Conservation (phyloP, 2,113 vertebrate species). For the Origma solitaria region DNA sequence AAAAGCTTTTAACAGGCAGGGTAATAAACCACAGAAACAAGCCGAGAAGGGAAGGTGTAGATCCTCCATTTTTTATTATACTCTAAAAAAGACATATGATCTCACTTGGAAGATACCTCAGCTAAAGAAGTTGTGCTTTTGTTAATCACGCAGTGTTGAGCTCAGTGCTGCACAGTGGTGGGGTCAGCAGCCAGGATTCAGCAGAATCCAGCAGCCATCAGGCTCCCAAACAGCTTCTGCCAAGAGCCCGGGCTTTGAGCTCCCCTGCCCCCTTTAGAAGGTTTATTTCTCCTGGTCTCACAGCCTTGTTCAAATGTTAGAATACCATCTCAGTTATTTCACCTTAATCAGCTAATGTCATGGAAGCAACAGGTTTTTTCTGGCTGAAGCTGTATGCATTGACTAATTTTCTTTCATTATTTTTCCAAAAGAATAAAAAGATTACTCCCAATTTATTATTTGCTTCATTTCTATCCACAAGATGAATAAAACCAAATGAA, state of each 20-base stretch:
- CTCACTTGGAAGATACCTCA: background rate
- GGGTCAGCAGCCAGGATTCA: background rate
- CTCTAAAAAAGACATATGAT: background rate
- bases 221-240: background rate
- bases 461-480: background rate
- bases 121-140: background rate
- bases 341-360: background rate
- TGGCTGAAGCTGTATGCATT: background rate
- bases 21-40: background rate
- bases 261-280: background rate
- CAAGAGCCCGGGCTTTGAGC: background rate
- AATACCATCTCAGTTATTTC: background rate
- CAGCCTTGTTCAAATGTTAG: background rate
- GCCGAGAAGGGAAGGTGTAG: background rate
- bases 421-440: background rate
- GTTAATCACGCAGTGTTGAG: background rate
- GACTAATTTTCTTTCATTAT: background rate
- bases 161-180: background rate
- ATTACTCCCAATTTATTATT: background rate
- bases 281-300: background rate
- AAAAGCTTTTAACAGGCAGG: background rate
- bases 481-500: background rate
- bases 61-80: background rate
- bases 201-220: fast-evolving
- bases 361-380: background rate